These are phyloP conservation scores for Ceratina japonica DNA, from an alignment of 1,140 invertebrate species.

Conservation along the genomic window DNA sequence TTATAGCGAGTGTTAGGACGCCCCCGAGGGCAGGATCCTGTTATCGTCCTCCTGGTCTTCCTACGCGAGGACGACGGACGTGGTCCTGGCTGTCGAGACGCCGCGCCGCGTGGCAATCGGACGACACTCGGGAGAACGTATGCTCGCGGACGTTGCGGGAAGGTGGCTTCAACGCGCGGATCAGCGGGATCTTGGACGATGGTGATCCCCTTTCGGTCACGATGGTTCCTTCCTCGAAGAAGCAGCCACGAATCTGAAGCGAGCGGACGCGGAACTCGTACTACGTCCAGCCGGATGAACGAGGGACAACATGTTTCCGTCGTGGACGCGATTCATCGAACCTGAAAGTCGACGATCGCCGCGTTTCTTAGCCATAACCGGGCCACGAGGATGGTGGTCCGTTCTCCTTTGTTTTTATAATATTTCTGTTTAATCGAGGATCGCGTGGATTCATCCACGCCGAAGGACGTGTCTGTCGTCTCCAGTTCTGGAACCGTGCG, in stretches of 20 bases:
- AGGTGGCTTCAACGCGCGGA: not conserved
- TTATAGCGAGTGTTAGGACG: constrained; percentile 81
- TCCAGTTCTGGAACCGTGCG: not conserved
- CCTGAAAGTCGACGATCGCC: constrained; percentile 10
- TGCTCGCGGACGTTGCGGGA: not conserved
- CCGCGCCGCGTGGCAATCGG: not conserved
- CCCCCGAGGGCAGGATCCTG: not conserved
- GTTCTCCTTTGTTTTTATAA: constrained; percentile 43
- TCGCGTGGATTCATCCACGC: constrained; percentile 24
- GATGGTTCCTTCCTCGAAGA: constrained; percentile 30
- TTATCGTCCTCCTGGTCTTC: constrained; percentile 21
- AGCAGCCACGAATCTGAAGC: constrained; percentile 18
- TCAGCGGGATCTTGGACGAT: not conserved
- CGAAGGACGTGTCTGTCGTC: constrained; percentile 11
- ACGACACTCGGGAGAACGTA: not conserved
- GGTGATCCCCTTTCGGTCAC: not conserved
- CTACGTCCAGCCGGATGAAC: not conserved
- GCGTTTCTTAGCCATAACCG: constrained; percentile 58
- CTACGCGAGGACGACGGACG: constrained; percentile 27
- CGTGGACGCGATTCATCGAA: constrained; percentile 32
- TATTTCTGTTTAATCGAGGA: constrained; percentile 21
- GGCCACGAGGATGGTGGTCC: constrained; percentile 14
- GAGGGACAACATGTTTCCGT: constrained; percentile 42
- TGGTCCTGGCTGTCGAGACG: constrained; percentile 5
- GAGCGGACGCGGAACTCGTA: not conserved